These are phyloP conservation scores for Falco rusticolus DNA, from an alignment of 2,797 vertebrate species.

Conservation along the genomic window DNA sequence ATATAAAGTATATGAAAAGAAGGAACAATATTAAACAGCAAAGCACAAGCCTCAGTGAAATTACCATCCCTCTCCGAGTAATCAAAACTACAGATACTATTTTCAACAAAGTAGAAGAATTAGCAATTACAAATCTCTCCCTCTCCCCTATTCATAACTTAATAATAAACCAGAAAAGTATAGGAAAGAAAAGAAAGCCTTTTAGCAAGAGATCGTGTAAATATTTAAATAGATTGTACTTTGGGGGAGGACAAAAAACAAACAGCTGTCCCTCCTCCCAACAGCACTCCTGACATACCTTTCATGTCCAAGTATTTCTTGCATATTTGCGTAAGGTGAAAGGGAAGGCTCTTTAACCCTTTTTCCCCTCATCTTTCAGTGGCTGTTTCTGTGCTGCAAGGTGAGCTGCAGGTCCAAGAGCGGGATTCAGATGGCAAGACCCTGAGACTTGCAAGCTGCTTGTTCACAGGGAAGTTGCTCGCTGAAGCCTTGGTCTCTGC, in stretches of 20 bases:
- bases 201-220: conserved; percentile 28
- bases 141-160: neutral
- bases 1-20: neutral
- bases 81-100: neutral
- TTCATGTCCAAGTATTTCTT: neutral
- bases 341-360: conserved; percentile 45
- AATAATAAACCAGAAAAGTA: neutral
- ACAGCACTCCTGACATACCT: neutral
- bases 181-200: neutral
- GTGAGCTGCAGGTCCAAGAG: neutral
- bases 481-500: rapidly evolving
- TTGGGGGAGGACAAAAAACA: conserved; percentile 41
- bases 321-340: neutral
- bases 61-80: neutral
- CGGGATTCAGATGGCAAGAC: neutral
- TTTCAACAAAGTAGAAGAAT: neutral
- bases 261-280: conserved; percentile 18
- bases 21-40: neutral
- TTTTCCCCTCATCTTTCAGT: neutral
- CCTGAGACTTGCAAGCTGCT: neutral
- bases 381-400: neutral
- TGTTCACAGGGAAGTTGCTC: neutral
- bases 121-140: neutral
- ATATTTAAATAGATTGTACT: conserved; percentile 59
- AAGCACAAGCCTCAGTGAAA: neutral